Base-by-base conservation (phyloP, 2,888 invertebrate species). In the Horisme vitalbata region DNA sequence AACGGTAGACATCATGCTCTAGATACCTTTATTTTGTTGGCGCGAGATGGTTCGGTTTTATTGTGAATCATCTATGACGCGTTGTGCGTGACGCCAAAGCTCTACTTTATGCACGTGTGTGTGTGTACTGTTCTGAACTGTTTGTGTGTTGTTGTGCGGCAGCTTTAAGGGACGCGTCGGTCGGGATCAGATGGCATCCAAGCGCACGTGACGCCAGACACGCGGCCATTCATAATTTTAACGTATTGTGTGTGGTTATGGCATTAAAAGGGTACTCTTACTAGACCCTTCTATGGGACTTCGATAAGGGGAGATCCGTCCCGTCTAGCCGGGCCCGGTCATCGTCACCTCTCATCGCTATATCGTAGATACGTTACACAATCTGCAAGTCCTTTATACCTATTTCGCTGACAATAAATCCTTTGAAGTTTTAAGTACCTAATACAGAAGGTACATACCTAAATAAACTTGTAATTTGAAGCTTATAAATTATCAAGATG, bases 151-250 rank as follows among this genome's bases (percentile, higher is more conserved):
- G 73, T 59, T 73, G 68, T 71, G 58, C 52, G 68, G 67, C 70
- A 69, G 68, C 70, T 71, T 77, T 72, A 61, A 75, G 73, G 72
- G 69, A 66, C 63, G 51, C 56, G 18, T 5, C 18, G 63, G 56
- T 49, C 55, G 60, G 52, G n/a, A n/a, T n/a, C 32, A 41, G 37
- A 11, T 45, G 41, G 33, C 35, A 24, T 13, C 32, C 33, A 45
- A 63, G 75, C 68, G 76, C 72, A 82, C 88, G 87, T 86, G 87
- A 79, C 65, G 43, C 33, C 30, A 35, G 37, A 56, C 87, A 85
- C 79, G 84, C 66, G 58, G 50, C 41, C 61, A 58, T 63, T 59
- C 55, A 59, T 44, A 46, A 41, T 26, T 27, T 28, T 24, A 15
- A 32, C 21, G 30, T 39, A 27, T 12, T 32, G 12, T 31, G 47